phyloP scores from a whole-genome alignment of 2,113 vertebrate species.

The Carassius gibelio region DNA sequence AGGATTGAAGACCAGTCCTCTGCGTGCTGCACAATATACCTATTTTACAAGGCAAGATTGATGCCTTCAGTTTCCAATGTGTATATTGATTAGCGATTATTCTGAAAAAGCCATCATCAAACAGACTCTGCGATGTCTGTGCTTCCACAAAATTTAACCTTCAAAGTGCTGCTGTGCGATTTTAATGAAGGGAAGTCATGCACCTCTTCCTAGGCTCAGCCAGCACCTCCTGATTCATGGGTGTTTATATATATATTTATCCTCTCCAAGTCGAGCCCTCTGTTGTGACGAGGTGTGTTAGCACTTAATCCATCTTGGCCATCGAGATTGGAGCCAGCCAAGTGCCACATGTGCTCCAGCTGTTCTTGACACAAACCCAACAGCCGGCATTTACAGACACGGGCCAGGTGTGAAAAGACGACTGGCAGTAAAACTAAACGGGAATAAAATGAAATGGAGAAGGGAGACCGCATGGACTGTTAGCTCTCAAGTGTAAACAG shows the following conservation, averaged over 20 bases:
- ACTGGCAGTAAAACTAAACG: constrained; percentile 5
- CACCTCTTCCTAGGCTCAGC: constrained; percentile 18
- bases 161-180: constrained; percentile 28
- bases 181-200: constrained; percentile 21
- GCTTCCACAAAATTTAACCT: constrained; percentile 35
- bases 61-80: neutral
- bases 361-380: constrained; percentile 25
- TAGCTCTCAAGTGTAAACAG: neutral
- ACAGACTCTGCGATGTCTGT: constrained; percentile 4
- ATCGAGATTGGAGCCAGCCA: constrained; percentile 24
- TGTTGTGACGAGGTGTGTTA: constrained; percentile 61
- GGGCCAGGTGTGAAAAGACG: neutral
- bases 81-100: constrained; percentile 15
- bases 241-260: constrained; percentile 27
- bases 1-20: neutral
- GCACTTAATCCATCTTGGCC: constrained; percentile 55
- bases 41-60: neutral
- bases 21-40: neutral
- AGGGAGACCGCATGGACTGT: neutral
- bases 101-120: constrained; percentile 6
- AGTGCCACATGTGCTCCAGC: constrained; percentile 46
- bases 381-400: neutral
- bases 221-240: constrained; percentile 49
- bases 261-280: constrained; percentile 54
- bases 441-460: neutral